These are phyloP conservation scores for Sardinella longiceps DNA, from an alignment of 2,797 vertebrate species.

Conservation along the genomic window DNA sequence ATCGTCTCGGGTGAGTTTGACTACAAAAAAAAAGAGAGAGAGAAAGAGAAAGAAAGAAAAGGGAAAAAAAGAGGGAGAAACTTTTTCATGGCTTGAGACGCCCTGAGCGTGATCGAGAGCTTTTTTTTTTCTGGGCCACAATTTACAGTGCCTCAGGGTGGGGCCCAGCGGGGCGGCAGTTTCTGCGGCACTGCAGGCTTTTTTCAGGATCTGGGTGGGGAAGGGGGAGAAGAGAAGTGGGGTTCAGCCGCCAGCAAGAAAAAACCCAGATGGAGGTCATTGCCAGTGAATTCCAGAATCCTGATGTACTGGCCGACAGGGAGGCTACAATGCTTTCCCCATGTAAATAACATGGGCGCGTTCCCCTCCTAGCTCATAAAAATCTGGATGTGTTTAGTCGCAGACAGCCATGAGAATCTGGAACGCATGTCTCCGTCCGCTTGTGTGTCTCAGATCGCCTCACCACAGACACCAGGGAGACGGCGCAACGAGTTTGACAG, in stretches of 20 bases:
- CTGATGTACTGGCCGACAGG: conserved; percentile 73
- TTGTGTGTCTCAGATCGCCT: conserved; percentile 33
- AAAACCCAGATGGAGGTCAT: conserved; percentile 83
- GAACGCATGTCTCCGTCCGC: conserved; percentile 76
- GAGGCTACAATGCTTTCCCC: conserved; percentile 71
- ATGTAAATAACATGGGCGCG: conserved; percentile 78
- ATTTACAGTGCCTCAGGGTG: conserved; percentile 49
- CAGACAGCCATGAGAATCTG: conserved; percentile 76
- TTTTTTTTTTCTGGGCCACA: conserved; percentile 46
- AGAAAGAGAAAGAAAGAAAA: not conserved
- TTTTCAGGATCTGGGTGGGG: conserved; percentile 42
- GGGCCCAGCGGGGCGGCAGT: conserved; percentile 43
- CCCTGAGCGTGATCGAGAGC: conserved; percentile 32
- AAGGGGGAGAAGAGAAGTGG: conserved; percentile 62
- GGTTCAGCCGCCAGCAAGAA: conserved; percentile 59
- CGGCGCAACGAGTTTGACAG: conserved; percentile 67
- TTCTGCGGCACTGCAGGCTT: conserved; percentile 51
- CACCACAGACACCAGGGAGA: conserved; percentile 30
- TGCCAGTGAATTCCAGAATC: conserved; percentile 77
- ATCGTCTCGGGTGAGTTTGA: not conserved
- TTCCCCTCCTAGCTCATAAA: conserved; percentile 67
- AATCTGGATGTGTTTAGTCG: conserved; percentile 78
- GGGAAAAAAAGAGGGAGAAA: not conserved
- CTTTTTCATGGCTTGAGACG: not conserved
- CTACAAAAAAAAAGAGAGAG: not conserved